Base-by-base conservation (phyloP, 2,888 invertebrate genomes). In the Cheiracanthium punctorium region DNA sequence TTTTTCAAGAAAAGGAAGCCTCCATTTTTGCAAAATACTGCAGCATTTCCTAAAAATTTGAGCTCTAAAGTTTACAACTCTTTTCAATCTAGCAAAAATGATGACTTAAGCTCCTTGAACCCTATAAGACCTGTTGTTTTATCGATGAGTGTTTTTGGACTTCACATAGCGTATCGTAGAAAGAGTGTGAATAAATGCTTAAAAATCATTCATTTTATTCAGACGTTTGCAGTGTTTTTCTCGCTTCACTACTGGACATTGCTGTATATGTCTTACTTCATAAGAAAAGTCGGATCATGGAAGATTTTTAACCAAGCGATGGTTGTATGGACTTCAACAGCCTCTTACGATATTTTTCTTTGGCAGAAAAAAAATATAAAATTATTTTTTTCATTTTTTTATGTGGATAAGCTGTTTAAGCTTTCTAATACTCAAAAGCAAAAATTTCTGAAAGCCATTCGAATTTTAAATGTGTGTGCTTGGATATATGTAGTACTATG, bases 171-270 rank as follows among this genome's bases (percentile, higher is more conserved):
- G 20, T 20, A 24, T n/a, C 30, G 24, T 20, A 20, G 24, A n/a
- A 28, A 24, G 24, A 41, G 8, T 30, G 12, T 30, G 0, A 70
- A 8, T 5, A 58, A n/a, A 2, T 58, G 43, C 12, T 41, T 32
- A 28, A 77, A 67, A 28, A 7, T 43, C 20, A 65, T 72, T 2
- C 64, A 43, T 1, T 43, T 69, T 12, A 7, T 67, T 7, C 76
- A 74, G 20, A 14, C 12, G 12, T 28, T 43, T 0, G 0, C 28
- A 10, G 37, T 82, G 17, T 52, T 70, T 5, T 10, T 74, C 5
- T 74, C 80, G 17, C 41, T 85, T 12, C 85, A 85, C 41, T 85
- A 85, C 20, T 85, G 85, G 85, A 64, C 58, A 5, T 1, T 85
- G 69, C 32, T 79, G 0, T 80, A 74, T 32, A 28, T 85, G 17